Conservation (phyloP, 2,888 invertebrate genomes). For the Cylloceria caligata region DNA sequence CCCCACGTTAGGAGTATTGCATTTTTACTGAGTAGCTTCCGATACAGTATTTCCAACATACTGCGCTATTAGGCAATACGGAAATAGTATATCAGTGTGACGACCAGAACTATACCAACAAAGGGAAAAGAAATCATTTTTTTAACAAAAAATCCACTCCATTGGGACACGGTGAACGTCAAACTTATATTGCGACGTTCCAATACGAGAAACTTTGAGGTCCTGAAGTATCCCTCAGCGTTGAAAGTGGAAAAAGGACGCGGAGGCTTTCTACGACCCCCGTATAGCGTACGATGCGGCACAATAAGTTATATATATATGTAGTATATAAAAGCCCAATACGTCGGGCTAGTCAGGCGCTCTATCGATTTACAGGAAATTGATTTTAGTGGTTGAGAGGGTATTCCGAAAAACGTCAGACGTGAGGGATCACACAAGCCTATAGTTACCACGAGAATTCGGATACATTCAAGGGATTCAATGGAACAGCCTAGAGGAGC, state of each 20-base stretch:
- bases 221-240: slow-evolving; percentile 25
- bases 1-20: neutral
- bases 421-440: slow-evolving; percentile 13
- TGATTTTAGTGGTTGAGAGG: slow-evolving; percentile 54
- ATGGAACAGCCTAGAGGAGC: slow-evolving; percentile 16
- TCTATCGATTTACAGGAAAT: slow-evolving; percentile 62
- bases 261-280: neutral
- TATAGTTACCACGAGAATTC: neutral
- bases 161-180: neutral
- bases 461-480: slow-evolving; percentile 22
- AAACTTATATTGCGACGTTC: slow-evolving; percentile 47
- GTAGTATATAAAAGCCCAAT: slow-evolving; percentile 23
- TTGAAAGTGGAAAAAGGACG: slow-evolving; percentile 6
- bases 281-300: neutral
- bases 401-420: slow-evolving; percentile 23
- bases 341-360: slow-evolving; percentile 30
- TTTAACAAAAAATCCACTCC: neutral
- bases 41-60: neutral
- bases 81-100: slow-evolving; percentile 48
- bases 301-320: slow-evolving; percentile 4
- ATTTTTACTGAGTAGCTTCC: neutral
- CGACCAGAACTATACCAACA: neutral
- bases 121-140: too few species aligned
- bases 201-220: slow-evolving; percentile 41
- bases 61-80: neutral